Evolutionary conservation across 2,113 vertebrate genomes (phyloP).

Genomic region (Panurus biarmicus): DNA sequence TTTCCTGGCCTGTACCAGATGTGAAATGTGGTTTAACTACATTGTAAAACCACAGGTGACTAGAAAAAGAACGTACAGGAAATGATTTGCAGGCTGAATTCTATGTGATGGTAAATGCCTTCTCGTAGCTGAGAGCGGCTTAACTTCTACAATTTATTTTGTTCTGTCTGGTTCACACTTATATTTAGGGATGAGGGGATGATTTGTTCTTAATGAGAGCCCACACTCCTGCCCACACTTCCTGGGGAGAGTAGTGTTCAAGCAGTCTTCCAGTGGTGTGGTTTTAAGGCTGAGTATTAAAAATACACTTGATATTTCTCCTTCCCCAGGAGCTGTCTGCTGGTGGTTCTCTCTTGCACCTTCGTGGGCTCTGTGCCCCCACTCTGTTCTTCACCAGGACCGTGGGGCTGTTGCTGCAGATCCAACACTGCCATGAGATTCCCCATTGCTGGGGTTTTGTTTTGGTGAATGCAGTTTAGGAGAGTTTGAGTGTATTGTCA

Average conservation of each 20-base stretch:
- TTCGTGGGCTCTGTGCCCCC: not conserved
- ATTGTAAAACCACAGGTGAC: conserved; percentile 64
- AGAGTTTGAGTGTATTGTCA: not conserved
- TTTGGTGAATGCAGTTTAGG: not conserved
- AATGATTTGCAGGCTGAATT: conserved; percentile 44
- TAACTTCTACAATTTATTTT: conserved; percentile 9
- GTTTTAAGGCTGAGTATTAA: not conserved
- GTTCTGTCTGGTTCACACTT: conserved; percentile 21
- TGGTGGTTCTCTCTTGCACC: accelerated
- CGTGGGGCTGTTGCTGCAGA: accelerated
- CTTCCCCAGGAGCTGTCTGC: not conserved
- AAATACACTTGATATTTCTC: not conserved
- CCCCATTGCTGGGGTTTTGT: not conserved
- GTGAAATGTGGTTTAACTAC: conserved; percentile 41
- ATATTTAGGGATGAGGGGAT: conserved; percentile 35
- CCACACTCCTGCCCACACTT: conserved; percentile 4
- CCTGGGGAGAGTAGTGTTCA: conserved; percentile 5
- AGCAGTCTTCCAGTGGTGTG: not conserved
- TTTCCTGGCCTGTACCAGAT: conserved; percentile 32
- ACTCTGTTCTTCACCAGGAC: not conserved
- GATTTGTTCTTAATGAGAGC: conserved; percentile 50
- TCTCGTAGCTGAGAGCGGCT: not conserved
- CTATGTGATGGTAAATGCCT: not conserved
- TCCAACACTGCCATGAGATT: not conserved
- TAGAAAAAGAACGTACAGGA: conserved; percentile 60